Evolutionary conservation across 2,797 vertebrate species (phyloP).

Genomic region (Sandelia bainsii): DNA sequence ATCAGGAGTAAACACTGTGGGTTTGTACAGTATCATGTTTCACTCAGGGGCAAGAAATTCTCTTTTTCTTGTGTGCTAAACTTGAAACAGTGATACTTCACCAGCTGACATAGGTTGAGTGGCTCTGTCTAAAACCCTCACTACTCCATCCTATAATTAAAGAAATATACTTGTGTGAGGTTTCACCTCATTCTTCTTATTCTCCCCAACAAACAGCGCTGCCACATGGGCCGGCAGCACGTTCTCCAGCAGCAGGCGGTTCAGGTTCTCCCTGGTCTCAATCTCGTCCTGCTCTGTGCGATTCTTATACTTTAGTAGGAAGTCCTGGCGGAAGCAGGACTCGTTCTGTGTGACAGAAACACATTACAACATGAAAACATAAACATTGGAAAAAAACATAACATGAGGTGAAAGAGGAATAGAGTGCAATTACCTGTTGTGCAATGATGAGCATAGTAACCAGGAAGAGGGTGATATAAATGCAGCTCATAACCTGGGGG

Average conservation of each 20-base stretch:
- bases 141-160: background rate
- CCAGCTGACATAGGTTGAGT: background rate
- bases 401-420: too few relatives aligned
- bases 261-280: conserved; percentile 97
- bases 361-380: background rate
- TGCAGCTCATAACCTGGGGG: conserved; percentile 87
- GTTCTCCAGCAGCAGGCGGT: conserved; percentile 96
- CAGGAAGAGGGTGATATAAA: conserved; percentile 94
- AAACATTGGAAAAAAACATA: too few relatives aligned
- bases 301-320: conserved; percentile 96
- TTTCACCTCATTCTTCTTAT: conserved; percentile 94
- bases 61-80: background rate
- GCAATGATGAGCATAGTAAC: conserved; percentile 92
- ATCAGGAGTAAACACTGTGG: background rate
- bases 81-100: background rate
- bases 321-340: conserved; percentile 93
- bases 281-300: conserved; percentile 96
- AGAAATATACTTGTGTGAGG: background rate
- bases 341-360: conserved; percentile 86
- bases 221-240: conserved; percentile 97
- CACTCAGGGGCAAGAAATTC: background rate
- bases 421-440: conserved; percentile 86
- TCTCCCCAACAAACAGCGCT: conserved; percentile 94
- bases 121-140: too few relatives aligned
- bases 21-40: background rate